Evolutionary conservation across 30 jellyfish, hydroid and myxozoan species (phyloP).

Genomic region (Aurelia coerulea): DNA sequence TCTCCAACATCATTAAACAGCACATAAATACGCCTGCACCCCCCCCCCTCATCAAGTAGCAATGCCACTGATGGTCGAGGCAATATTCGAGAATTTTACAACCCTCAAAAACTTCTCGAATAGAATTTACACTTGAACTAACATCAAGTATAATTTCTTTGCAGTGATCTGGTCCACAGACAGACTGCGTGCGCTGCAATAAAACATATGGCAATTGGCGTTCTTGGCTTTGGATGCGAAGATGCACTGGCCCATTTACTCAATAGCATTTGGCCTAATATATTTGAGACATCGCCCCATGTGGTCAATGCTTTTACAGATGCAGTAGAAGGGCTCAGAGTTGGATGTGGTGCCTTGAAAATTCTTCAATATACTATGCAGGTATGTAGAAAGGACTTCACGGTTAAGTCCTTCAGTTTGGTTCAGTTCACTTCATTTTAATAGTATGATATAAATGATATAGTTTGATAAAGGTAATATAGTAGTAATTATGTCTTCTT

Average conservation of each 20-base stretch:
- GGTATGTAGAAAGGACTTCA: constrained; percentile 40
- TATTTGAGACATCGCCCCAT: constrained; percentile 99
- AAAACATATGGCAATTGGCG: constrained; percentile 99
- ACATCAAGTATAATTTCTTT: background rate
- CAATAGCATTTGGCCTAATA: constrained; percentile 97
- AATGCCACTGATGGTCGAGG: no score
- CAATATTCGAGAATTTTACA: background rate
- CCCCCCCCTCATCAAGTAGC: no score
- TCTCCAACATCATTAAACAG: no score
- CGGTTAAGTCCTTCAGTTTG: no score
- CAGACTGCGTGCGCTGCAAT: constrained; percentile 99
- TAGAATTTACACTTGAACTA: no score
- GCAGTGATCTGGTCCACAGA: constrained; percentile 98
- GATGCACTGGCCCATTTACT: constrained; percentile 94
- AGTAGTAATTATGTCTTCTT: no score
- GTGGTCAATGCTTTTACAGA: constrained; percentile 98
- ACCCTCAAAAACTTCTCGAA: background rate
- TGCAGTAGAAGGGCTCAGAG: constrained; percentile 98
- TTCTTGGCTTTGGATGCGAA: constrained; percentile 98
- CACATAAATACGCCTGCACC: no score
- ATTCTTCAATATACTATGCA: constrained; percentile 91
- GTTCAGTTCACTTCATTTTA: no score
- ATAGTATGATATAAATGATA: no score
- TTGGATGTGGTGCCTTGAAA: constrained; percentile 92
- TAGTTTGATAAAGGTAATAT: no score